Evolutionary conservation across 2,797 vertebrate species (phyloP).

Genomic region (Carduelis carduelis): DNA sequence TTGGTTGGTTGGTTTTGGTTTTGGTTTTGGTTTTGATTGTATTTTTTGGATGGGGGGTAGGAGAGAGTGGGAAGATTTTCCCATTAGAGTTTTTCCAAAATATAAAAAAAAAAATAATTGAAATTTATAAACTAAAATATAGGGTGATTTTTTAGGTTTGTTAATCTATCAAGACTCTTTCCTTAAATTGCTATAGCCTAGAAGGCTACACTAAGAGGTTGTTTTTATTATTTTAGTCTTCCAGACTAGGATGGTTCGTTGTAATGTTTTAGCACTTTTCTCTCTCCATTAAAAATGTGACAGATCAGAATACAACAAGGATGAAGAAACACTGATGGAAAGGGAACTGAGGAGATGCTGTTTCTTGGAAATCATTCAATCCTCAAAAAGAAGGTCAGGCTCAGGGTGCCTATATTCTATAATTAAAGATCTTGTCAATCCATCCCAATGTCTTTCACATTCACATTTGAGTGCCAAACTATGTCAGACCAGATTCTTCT

Average conservation of each 20-base stretch:
- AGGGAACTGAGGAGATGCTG: not conserved
- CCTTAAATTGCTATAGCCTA: not conserved
- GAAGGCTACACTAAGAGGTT: not conserved
- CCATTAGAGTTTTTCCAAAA: not conserved
- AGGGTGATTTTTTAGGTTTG: rapidly evolving
- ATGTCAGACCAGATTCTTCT: not conserved
- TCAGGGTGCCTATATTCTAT: not conserved
- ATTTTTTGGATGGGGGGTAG: not conserved
- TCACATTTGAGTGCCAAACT: not conserved
- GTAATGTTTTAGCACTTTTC: not conserved
- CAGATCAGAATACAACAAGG: not conserved
- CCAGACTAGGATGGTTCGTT: not conserved
- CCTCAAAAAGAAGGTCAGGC: not conserved
- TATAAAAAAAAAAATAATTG: not conserved
- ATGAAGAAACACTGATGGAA: not conserved
- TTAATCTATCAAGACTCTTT: not conserved
- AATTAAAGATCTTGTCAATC: conserved; percentile 9
- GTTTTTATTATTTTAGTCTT: not conserved
- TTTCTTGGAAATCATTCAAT: conserved; percentile 19
- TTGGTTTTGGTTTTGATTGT: not conserved
- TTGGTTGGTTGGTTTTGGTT: too few relatives aligned
- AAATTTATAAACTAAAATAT: not conserved
- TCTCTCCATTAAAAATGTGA: not conserved
- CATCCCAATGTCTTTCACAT: not conserved
- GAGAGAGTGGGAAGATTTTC: not conserved